Evolutionary conservation across 2,113 vertebrate species (phyloP), one percentile per base, ranked within the genome.

Genomic region (Antennarius striatus): DNA sequence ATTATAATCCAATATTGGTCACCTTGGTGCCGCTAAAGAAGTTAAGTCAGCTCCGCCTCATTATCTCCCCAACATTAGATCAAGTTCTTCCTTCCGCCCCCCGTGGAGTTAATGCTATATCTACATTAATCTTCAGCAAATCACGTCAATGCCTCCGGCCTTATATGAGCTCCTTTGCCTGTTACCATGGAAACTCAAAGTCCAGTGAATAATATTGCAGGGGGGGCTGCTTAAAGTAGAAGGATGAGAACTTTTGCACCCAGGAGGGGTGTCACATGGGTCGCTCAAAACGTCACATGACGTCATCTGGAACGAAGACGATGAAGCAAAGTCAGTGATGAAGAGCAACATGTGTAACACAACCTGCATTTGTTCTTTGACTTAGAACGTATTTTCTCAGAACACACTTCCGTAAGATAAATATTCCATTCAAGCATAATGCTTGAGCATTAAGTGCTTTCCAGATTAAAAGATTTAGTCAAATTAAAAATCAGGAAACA

Each of bases 121-220:
- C 59, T 78, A 74, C 74, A 84, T 85, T 81, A 73, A 87, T 88
- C 77, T 82, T 68, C 46, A 68, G 68, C 66, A 82, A 85, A 86
- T 88, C 73, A 86, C 83, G 84, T 86, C 73, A 85, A 68, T 50
- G 72, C 47, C 74, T 75, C 63, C 73, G 67, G 60, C 72, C 65
- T 71, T 43, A 55, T 80, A 84, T 81, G 82, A 83, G 68, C 77
- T 77, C 68, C 55, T 63, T 17, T 1, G 39, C 53, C 61, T 77
- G 85, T 88, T 89, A 62, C 89, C 77, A 86, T 84, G 86, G 89
- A 56, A 85, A 90, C 87, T 43, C 22, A 75, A 82, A 88, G 89
- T 80, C 78, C 78, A 71, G 76, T 29, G 66, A 68, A 40, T 49
- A 57, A 51, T 39, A n/a, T n/a, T 11, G 50, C 10, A 22, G 15